These are phyloP conservation scores for Musca vetustissima DNA, from an alignment of 1,140 invertebrate species.

Conservation along the genomic window DNA sequence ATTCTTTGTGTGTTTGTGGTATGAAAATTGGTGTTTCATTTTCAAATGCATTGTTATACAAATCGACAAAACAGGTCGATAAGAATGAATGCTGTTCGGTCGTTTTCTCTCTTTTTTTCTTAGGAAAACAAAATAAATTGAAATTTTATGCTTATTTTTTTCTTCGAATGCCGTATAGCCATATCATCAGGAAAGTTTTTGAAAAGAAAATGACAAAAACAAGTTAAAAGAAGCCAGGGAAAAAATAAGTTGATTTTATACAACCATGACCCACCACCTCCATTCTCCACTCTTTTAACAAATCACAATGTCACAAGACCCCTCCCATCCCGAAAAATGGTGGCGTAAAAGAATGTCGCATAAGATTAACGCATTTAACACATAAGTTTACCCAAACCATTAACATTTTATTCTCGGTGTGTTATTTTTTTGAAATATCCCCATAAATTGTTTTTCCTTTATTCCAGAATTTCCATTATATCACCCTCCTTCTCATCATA, in stretches of 20 bases:
- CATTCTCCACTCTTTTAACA: background rate
- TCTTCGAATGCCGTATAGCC: background rate
- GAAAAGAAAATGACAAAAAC: constrained; percentile 2
- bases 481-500: too few relatives aligned
- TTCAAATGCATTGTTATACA: too few relatives aligned
- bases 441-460: too few relatives aligned
- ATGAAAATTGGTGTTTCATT: too few relatives aligned
- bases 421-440: too few relatives aligned
- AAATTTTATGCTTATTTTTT: constrained; percentile 9
- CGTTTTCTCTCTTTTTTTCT: background rate
- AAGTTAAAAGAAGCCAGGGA: background rate
- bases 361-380: constrained; percentile 9
- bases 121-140: constrained; percentile 1
- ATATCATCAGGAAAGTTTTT: background rate
- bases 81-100: too few relatives aligned
- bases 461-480: too few relatives aligned
- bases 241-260: background rate
- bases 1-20: too few relatives aligned
- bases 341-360: background rate
- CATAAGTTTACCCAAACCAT: too few relatives aligned
- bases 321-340: background rate
- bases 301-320: background rate
- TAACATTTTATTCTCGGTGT: too few relatives aligned
- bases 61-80: too few relatives aligned
- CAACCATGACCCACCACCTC: too few relatives aligned